phyloP scores from a whole-genome alignment of 2,888 invertebrate species.

The Neoscelio sp. region DNA sequence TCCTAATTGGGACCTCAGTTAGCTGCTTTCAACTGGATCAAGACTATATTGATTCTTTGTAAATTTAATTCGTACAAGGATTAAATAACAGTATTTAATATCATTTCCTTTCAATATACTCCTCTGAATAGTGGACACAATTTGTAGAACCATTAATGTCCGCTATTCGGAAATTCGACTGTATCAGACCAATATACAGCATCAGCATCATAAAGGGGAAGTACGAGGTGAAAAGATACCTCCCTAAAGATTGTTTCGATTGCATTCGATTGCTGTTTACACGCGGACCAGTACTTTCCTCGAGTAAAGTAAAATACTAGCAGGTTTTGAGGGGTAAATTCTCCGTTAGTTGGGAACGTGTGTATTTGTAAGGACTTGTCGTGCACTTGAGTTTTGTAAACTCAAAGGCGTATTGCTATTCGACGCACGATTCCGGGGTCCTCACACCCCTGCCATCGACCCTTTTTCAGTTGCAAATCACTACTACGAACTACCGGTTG shows the following conservation, averaged over 20 bases:
- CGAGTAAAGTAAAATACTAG: slow-evolving; percentile 54
- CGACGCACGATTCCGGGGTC: slow-evolving; percentile 57
- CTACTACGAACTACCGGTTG: slow-evolving; percentile 56
- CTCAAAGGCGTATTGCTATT: slow-evolving; percentile 59
- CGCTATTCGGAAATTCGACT: too few species aligned
- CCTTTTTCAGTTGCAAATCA: slow-evolving; percentile 71
- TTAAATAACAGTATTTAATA: too few species aligned
- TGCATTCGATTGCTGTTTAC: slow-evolving; percentile 53
- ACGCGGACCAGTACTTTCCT: slow-evolving; percentile 40
- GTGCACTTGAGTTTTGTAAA: slow-evolving; percentile 52
- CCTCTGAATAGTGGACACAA: too few species aligned
- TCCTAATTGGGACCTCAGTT: too few species aligned
- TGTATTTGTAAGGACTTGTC: slow-evolving; percentile 54
- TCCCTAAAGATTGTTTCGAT: slow-evolving; percentile 41
- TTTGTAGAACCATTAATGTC: too few species aligned
- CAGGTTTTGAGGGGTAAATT: slow-evolving; percentile 22
- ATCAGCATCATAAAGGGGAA: too few species aligned
- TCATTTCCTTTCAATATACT: too few species aligned
- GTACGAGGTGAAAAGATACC: slow-evolving; percentile 3
- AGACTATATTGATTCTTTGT: too few species aligned
- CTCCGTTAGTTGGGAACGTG: slow-evolving; percentile 43
- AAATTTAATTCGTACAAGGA: too few species aligned
- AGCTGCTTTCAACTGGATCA: too few species aligned
- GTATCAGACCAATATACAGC: too few species aligned
- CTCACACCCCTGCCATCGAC: slow-evolving; percentile 38